Evolutionary conservation across 1,140 invertebrate genomes (phyloP).

Genomic region (Megalonaias nervosa): DNA sequence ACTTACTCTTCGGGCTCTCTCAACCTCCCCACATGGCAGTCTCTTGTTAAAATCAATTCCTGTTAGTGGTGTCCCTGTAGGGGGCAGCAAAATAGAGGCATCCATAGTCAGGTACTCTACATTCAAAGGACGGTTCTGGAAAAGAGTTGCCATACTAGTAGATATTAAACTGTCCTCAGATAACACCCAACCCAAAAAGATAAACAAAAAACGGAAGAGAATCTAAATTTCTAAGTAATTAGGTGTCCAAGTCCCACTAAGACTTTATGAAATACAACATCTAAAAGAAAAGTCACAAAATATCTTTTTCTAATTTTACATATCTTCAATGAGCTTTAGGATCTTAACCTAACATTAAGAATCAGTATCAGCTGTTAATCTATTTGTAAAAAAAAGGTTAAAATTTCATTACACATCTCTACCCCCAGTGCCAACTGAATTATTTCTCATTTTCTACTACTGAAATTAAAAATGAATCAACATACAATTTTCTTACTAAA

Average conservation of each 20-base stretch:
- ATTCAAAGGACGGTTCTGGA: constrained; percentile 85
- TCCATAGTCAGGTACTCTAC: constrained; percentile 80
- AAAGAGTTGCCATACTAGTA: no score
- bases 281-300: background rate
- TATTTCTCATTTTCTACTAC: no score
- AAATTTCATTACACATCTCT: no score
- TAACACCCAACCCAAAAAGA: background rate
- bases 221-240: background rate
- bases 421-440: no score
- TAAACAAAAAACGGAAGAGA: background rate
- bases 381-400: no score
- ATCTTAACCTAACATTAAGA: background rate
- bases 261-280: background rate
- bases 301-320: background rate
- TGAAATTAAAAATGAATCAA: no score
- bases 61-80: constrained; percentile 96
- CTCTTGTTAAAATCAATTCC: constrained; percentile 96
- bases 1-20: constrained; percentile 85
- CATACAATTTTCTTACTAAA: no score
- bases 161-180: no score
- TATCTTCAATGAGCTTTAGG: background rate
- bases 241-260: background rate
- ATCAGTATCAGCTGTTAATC: background rate
- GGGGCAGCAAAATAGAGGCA: constrained; percentile 94
- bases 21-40: constrained; percentile 96